phyloP scores from a whole-genome alignment of 2,888 invertebrate genomes.

The Itoplectis maculator region DNA sequence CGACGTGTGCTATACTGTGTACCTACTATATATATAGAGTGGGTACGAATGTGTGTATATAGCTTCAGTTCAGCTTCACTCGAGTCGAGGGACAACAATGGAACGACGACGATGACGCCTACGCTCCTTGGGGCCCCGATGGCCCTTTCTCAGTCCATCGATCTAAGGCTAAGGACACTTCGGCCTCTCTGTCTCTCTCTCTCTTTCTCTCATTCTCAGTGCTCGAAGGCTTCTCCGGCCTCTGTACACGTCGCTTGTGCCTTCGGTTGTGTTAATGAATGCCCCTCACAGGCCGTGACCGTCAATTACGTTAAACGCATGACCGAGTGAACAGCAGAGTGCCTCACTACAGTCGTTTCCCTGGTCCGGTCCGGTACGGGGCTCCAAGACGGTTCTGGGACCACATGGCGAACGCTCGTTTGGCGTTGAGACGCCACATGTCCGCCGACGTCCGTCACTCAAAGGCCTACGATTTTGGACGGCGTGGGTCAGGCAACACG shows the following conservation, averaged over 20 bases:
- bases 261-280: slow-evolving; percentile 73
- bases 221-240: no score
- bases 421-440: slow-evolving; percentile 62
- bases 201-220: no score
- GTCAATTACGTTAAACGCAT: slow-evolving; percentile 74
- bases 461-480: slow-evolving; percentile 48
- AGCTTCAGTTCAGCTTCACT: no score
- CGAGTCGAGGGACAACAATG: slow-evolving; percentile 27
- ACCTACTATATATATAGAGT: background rate
- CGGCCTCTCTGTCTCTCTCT: slow-evolving; percentile 24
- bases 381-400: slow-evolving; percentile 56
- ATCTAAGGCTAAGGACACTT: slow-evolving; percentile 45
- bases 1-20: no score
- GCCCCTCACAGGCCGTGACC: slow-evolving; percentile 71
- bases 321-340: slow-evolving; percentile 66
- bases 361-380: slow-evolving; percentile 11
- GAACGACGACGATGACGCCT: slow-evolving; percentile 24
- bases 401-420: slow-evolving; percentile 65
- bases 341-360: slow-evolving; percentile 55
- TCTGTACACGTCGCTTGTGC: slow-evolving; percentile 42
- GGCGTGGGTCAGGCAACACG: slow-evolving; percentile 12
- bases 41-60: background rate
- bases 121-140: slow-evolving; percentile 32
- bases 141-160: slow-evolving; percentile 51
- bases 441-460: slow-evolving; percentile 63